A percentile compares a stretch with the other conserved stretches of the same genome.
phyloP scores from a whole-genome alignment of 2,797 vertebrate genomes.

The Phoeniculus purpureus region DNA sequence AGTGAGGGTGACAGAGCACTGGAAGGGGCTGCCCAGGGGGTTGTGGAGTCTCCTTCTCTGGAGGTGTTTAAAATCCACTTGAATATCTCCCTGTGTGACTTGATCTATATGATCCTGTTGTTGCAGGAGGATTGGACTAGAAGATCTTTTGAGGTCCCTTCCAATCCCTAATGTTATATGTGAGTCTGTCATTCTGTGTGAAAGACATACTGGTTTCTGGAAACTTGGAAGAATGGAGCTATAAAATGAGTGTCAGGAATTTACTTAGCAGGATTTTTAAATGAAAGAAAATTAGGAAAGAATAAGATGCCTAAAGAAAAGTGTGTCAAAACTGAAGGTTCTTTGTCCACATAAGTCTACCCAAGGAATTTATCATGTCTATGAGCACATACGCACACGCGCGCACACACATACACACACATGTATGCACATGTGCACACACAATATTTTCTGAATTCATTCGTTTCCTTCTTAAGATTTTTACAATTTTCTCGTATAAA shows the following conservation, averaged over 20 bases:
- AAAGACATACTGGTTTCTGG: background rate
- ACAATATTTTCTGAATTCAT: background rate
- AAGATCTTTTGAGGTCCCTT: too few relatives aligned
- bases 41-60: too few relatives aligned
- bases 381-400: rapidly evolving
- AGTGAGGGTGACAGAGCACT: too few relatives aligned
- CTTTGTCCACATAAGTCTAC: background rate
- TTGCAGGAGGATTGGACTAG: too few relatives aligned
- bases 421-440: background rate
- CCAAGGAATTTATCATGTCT: background rate
- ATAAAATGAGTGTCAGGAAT: background rate
- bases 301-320: rapidly evolving
- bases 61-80: too few relatives aligned
- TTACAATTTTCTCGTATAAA: background rate
- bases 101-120: too few relatives aligned
- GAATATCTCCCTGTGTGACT: too few relatives aligned
- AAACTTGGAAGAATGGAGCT: background rate
- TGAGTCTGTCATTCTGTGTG: too few relatives aligned
- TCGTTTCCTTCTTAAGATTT: background rate
- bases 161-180: too few relatives aligned
- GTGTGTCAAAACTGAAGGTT: rapidly evolving
- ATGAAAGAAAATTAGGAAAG: background rate
- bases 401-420: rapidly evolving
- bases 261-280: background rate
- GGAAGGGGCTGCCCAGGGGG: too few relatives aligned